Percentiles rank a stretch among this genome's conserved stretches.
Evolutionary conservation across 2,113 vertebrate species (phyloP).

Genomic region (Pterocles orientalis): DNA sequence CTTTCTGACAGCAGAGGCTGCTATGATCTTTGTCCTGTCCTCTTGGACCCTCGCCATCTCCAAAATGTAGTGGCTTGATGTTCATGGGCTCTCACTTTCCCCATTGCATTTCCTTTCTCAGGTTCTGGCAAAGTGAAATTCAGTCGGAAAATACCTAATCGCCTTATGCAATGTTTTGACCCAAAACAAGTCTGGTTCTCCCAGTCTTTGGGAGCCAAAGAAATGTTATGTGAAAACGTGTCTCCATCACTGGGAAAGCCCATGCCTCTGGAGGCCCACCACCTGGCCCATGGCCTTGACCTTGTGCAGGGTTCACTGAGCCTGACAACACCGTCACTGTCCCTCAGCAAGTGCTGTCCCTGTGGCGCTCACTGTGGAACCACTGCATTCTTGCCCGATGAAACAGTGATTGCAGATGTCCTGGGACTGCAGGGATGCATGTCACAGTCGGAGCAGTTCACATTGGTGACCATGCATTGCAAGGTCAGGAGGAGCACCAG

Average conservation of each 20-base stretch:
- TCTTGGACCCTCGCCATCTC: too few relatives aligned
- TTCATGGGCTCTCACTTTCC: too few relatives aligned
- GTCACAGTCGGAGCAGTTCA: background rate
- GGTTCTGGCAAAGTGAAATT: too few relatives aligned
- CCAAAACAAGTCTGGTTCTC: background rate
- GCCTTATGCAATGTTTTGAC: background rate
- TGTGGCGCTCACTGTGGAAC: background rate
- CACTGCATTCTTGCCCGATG: background rate
- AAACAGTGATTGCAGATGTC: fast-evolving
- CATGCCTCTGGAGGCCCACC: background rate
- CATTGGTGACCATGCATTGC: background rate
- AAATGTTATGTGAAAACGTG: background rate
- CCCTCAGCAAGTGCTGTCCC: background rate
- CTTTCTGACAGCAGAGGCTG: background rate
- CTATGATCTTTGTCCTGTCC: too few relatives aligned
- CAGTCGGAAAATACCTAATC: background rate
- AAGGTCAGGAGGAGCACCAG: background rate
- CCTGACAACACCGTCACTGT: background rate
- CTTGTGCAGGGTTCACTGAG: background rate
- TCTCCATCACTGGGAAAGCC: background rate
- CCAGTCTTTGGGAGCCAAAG: background rate
- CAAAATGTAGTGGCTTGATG: too few relatives aligned
- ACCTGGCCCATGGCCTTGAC: background rate
- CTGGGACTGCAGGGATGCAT: background rate
- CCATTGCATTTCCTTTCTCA: too few relatives aligned